Evolutionary conservation across 2,888 invertebrate species (phyloP), one percentile per base, ranked within the genome.

Genomic region (Myopa testacea): DNA sequence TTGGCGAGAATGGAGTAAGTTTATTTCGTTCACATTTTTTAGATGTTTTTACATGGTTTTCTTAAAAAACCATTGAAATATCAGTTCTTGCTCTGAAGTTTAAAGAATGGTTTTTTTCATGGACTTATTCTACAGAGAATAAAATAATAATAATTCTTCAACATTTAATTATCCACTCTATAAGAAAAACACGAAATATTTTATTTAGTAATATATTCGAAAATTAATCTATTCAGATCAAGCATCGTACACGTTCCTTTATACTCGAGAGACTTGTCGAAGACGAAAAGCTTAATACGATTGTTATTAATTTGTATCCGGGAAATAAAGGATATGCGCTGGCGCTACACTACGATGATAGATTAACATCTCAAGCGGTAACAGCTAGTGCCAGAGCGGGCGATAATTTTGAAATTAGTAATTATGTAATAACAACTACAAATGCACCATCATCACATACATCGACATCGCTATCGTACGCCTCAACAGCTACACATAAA

Each of bases 251-350:
- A 55, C 87, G 93, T 86, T 93, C 94, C 81, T 92, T 93, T 90
- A 92, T 97, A 83, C 91, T 98, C 89, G 95, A 95, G 87, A 95
- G 96, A 89, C 91, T 97, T 86, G 93, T 97, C 87, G 93, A 94
- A 87, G 92, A 93, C 86, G 96, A 97, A 90, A 94, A 94, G 88
- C 92, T 97, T 84, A 96, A 96, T 89, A 96, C 96, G 82, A 91
- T 98, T 87, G 94, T 97, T 86, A 92, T 98, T 84, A 98, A 96
- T 90, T 91, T 98, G 84, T 96, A 97, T 90, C 95, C 96, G 79
- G 96, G 95, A 77, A 96, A 96, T 90, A 96, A 97, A 90, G 97
- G 97, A 84, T 97, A 96, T 90, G 95, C 96, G 77, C 85, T 90
- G 84, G 87, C 89, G 63, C 84, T 89, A 81, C 87, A 87, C 80